These are phyloP conservation scores for Electrophaes corylata DNA, from an alignment of 2,888 invertebrate genomes.

Conservation along the genomic window DNA sequence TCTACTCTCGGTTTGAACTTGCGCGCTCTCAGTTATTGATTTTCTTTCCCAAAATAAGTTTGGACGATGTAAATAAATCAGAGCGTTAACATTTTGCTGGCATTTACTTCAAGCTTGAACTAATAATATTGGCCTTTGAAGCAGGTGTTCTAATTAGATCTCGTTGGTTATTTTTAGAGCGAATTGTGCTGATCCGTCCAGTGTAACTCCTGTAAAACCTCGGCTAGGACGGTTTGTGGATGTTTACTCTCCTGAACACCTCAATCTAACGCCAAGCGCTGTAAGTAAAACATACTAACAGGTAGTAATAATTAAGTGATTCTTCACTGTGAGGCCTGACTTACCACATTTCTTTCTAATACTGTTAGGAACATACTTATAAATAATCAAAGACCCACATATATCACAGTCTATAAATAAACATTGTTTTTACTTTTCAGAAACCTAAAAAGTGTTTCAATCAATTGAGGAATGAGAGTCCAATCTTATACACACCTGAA, in stretches of 20 bases:
- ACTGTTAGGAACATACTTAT: too few species aligned
- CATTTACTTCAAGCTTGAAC: slow-evolving; percentile 43
- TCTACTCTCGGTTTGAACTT: slow-evolving; percentile 66
- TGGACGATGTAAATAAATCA: slow-evolving; percentile 82
- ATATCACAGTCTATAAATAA: neutral
- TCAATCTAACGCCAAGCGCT: slow-evolving; percentile 73
- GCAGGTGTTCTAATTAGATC: slow-evolving; percentile 34
- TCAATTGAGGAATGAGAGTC: slow-evolving; percentile 60
- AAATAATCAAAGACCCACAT: neutral
- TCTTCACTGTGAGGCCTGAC: too few species aligned
- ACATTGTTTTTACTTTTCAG: slow-evolving; percentile 47
- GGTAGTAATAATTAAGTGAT: too few species aligned
- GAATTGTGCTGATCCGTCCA: slow-evolving; percentile 53
- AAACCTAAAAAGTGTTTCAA: slow-evolving; percentile 51
- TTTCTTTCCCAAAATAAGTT: slow-evolving; percentile 79
- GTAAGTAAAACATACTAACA: slow-evolving; percentile 68
- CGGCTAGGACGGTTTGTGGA: slow-evolving; percentile 73
- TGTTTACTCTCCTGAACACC: slow-evolving; percentile 79
- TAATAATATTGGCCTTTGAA: slow-evolving; percentile 33
- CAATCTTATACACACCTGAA: slow-evolving; percentile 62
- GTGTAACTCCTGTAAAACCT: slow-evolving; percentile 66
- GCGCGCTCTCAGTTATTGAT: slow-evolving; percentile 81
- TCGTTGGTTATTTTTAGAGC: slow-evolving; percentile 50
- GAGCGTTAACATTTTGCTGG: slow-evolving; percentile 58
- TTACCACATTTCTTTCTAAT: too few species aligned